These are phyloP conservation scores for Ericerus pela DNA, from an alignment of 1,140 invertebrate species.

Conservation along the genomic window DNA sequence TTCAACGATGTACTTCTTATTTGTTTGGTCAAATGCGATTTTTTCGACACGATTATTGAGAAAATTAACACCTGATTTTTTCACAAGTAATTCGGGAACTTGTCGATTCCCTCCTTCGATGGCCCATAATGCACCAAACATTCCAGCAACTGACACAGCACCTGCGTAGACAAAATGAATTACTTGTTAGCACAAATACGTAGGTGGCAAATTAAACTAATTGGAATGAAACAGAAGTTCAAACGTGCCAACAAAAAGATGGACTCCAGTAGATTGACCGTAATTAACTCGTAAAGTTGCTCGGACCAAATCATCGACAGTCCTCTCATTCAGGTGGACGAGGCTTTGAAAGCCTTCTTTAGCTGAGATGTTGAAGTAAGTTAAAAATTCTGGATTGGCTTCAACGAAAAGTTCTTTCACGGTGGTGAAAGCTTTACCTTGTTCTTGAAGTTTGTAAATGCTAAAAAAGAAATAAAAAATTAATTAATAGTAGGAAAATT, in stretches of 20 bases:
- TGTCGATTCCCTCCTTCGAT: constrained; percentile 46
- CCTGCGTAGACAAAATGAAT: constrained; percentile 22
- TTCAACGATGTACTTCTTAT: constrained; percentile 15
- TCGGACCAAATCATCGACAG: constrained; percentile 42
- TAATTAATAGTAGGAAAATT: too few species aligned
- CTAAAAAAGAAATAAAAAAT: constrained; percentile 28
- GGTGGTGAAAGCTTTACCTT: constrained; percentile 32
- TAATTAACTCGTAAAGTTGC: constrained; percentile 44
- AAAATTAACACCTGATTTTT: constrained; percentile 32
- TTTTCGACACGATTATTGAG: constrained; percentile 26
- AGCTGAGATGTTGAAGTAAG: constrained; percentile 14
- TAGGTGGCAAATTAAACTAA: neutral
- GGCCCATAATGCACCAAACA: constrained; percentile 38
- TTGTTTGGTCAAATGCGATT: constrained; percentile 22
- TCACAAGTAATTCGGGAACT: constrained; percentile 34
- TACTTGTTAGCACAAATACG: neutral
- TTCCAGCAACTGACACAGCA: constrained; percentile 40
- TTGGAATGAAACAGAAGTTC: too few species aligned
- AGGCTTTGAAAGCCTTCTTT: constrained; percentile 22
- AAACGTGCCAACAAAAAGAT: constrained; percentile 47
- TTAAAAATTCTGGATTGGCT: constrained; percentile 16
- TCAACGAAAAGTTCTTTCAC: constrained; percentile 18
- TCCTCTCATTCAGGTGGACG: constrained; percentile 25
- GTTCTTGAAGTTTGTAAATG: constrained; percentile 37
- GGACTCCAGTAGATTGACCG: constrained; percentile 41